A percentile compares a stretch with the other conserved stretches of the same genome.
Conservation (phyloP, 2,797 vertebrate species). For the Rhinella marina region DNA sequence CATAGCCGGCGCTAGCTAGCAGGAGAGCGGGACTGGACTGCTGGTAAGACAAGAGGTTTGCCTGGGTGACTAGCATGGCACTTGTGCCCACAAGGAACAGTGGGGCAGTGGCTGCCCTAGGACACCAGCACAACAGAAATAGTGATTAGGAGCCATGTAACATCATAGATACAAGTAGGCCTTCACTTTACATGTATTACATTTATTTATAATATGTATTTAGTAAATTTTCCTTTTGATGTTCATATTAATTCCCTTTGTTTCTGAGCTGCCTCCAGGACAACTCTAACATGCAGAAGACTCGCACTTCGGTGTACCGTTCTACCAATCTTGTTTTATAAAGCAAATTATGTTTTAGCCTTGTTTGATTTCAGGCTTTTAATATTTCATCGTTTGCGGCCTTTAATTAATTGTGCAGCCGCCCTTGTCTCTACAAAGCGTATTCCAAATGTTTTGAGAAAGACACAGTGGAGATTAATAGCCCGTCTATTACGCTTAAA, state of each 20-base stretch:
- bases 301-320: background rate
- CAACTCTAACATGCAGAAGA: background rate
- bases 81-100: too few relatives aligned
- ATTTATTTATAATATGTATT: background rate
- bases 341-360: background rate
- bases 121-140: too few relatives aligned
- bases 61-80: too few relatives aligned
- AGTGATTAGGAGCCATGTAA: background rate
- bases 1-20: too few relatives aligned
- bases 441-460: slow-evolving; percentile 23
- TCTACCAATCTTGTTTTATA: background rate
- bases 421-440: background rate
- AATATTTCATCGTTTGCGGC: slow-evolving; percentile 60
- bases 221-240: background rate
- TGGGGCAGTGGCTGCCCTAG: too few relatives aligned
- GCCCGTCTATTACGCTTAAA: slow-evolving; percentile 34
- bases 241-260: background rate
- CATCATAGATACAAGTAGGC: background rate
- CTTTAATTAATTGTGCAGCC: background rate
- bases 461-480: slow-evolving; percentile 27
- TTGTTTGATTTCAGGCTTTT: background rate
- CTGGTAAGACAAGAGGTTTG: too few relatives aligned
- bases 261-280: background rate
- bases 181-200: background rate
- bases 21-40: too few relatives aligned